Percentiles rank a stretch among this genome's conserved stretches.
Evolutionary conservation across 2,888 invertebrate species (phyloP).

Genomic region (Pristionchus mayeri): DNA sequence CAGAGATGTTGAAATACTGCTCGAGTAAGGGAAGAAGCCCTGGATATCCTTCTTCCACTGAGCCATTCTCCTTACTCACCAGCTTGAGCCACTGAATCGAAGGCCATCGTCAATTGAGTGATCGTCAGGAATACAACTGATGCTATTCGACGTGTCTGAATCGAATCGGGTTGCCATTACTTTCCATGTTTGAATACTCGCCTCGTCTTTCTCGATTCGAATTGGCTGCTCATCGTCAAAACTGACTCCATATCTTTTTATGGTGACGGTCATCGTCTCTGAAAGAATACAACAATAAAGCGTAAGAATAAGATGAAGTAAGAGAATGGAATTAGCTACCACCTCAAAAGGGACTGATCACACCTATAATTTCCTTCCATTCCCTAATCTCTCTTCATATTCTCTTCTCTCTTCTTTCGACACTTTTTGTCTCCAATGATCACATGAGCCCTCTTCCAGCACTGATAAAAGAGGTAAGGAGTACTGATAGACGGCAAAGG

Average conservation of each 20-base stretch:
- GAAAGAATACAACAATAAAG: background rate
- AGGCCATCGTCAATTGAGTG: background rate
- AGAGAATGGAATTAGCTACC: background rate
- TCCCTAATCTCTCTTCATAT: background rate
- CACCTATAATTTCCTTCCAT: background rate
- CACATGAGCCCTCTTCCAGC: constrained; percentile 26
- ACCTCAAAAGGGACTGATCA: background rate
- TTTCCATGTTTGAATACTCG: background rate
- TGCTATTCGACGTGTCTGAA: constrained; percentile 23
- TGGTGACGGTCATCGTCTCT: background rate
- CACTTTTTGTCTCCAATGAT: constrained; percentile 4
- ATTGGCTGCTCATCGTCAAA: background rate
- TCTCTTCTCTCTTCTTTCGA: background rate
- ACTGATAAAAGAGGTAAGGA: constrained; percentile 8
- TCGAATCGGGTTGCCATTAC: background rate
- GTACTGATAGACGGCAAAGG: constrained; percentile 37
- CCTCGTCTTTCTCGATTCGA: background rate
- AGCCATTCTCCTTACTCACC: background rate
- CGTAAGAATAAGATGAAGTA: background rate
- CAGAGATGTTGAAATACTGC: constrained; percentile 12
- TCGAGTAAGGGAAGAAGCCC: background rate
- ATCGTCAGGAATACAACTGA: constrained; percentile 18
- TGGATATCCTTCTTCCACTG: background rate
- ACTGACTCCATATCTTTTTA: constrained; percentile 1
- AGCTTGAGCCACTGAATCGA: background rate